These are phyloP conservation scores for Dendrolimus punctatus DNA, from an alignment of 1,140 invertebrate genomes.

Conservation along the genomic window DNA sequence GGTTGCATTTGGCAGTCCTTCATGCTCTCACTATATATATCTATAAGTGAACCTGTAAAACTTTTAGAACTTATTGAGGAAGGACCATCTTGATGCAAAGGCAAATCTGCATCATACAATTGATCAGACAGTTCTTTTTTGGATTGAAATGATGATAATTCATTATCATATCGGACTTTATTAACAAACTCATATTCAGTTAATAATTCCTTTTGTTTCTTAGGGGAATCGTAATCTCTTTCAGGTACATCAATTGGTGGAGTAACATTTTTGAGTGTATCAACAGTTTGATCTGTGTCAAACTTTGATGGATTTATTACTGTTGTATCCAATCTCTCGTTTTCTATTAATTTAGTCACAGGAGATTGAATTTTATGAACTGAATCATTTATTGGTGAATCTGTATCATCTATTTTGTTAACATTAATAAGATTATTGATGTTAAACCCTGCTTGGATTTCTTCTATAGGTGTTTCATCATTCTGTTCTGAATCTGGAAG, in stretches of 20 bases:
- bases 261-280: slow-evolving; percentile 15
- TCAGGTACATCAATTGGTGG: slow-evolving; percentile 39
- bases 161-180: slow-evolving; percentile 1
- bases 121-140: slow-evolving; percentile 29
- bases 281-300: slow-evolving; percentile 8
- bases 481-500: slow-evolving; percentile 43
- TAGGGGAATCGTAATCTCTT: slow-evolving; percentile 35
- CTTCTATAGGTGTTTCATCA: slow-evolving; percentile 25
- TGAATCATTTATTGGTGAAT: slow-evolving; percentile 10
- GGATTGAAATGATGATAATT: slow-evolving; percentile 22
- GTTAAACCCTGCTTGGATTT: slow-evolving; percentile 16
- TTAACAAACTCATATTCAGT: slow-evolving; percentile 10
- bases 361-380: neutral
- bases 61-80: slow-evolving; percentile 57
- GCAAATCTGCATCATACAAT: slow-evolving; percentile 16
- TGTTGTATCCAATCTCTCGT: no score
- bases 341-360: no score
- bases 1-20: slow-evolving; percentile 40
- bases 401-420: neutral
- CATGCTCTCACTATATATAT: slow-evolving; percentile 47
- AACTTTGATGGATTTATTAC: slow-evolving; percentile 15
- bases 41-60: slow-evolving; percentile 62
- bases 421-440: slow-evolving; percentile 2
- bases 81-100: slow-evolving; percentile 38
- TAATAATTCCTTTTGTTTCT: slow-evolving; percentile 22